Evolutionary conservation across 2,888 invertebrate species (phyloP).

Genomic region (Drosophila sordidula): DNA sequence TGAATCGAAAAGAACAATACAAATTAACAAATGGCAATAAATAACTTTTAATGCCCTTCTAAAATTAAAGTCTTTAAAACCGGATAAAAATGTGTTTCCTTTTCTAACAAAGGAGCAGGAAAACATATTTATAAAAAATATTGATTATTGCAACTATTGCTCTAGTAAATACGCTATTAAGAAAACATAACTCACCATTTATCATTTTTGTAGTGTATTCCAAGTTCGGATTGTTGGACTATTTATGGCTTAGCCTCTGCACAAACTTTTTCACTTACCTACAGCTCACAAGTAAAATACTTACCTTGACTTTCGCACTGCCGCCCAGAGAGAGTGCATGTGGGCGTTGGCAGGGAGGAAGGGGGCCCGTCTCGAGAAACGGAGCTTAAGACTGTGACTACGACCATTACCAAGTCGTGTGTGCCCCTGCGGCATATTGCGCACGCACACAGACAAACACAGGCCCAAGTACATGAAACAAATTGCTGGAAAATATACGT

Average conservation of each 20-base stretch:
- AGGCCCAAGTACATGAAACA: constrained; percentile 49
- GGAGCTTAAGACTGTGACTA: constrained; percentile 48
- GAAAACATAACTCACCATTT: background rate
- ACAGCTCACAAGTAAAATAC: constrained; percentile 68
- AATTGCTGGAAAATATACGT: constrained; percentile 69
- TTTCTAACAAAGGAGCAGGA: too few species aligned
- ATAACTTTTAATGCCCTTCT: background rate
- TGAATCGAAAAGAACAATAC: background rate
- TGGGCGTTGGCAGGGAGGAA: background rate
- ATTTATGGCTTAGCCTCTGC: constrained; percentile 66
- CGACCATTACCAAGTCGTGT: constrained; percentile 54
- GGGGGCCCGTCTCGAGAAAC: constrained; percentile 6
- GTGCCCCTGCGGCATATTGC: constrained; percentile 49
- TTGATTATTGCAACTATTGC: too few species aligned
- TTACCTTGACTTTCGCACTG: constrained; percentile 70
- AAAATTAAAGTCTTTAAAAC: too few species aligned
- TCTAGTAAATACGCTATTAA: background rate
- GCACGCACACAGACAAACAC: constrained; percentile 20
- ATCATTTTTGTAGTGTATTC: constrained; percentile 25
- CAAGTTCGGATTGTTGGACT: constrained; percentile 32
- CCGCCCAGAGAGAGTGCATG: constrained; percentile 36
- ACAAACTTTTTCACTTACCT: constrained; percentile 74
- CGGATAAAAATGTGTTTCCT: background rate
- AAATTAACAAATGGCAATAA: background rate
- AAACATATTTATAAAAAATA: too few species aligned